Conservation (phyloP, 2,888 invertebrate genomes). For the Leuctra nigra region DNA sequence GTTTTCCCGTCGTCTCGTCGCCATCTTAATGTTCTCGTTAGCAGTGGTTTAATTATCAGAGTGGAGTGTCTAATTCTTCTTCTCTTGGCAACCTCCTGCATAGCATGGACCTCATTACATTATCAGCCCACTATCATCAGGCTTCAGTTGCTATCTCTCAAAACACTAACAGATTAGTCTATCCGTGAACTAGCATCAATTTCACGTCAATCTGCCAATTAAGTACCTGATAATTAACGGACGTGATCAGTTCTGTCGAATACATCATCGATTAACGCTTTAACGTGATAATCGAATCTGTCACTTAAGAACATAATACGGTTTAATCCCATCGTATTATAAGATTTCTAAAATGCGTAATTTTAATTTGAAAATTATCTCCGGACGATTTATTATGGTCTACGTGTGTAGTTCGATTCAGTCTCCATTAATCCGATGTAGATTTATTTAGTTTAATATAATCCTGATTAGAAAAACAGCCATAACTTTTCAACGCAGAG, state of each 20-base stretch:
- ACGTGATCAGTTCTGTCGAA: neutral
- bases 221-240: neutral
- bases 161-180: no score
- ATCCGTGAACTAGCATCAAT: no score
- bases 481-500: slow-evolving; percentile 8
- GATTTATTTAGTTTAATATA: slow-evolving; percentile 4
- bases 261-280: neutral
- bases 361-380: neutral
- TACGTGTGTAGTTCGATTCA: no score
- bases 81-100: neutral
- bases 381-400: neutral
- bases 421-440: neutral
- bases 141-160: no score
- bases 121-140: no score
- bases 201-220: neutral
- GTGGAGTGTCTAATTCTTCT: slow-evolving; percentile 19
- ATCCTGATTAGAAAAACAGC: slow-evolving; percentile 11
- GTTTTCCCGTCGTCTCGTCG: no score
- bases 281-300: slow-evolving; percentile 1
- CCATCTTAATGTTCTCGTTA: no score
- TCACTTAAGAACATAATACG: neutral
- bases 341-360: neutral
- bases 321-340: neutral
- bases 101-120: neutral
- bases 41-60: slow-evolving; percentile 21